Evolutionary conservation across 2,888 invertebrate genomes (phyloP), one percentile per base, ranked within the genome.

Genomic region (Acleris laterana): DNA sequence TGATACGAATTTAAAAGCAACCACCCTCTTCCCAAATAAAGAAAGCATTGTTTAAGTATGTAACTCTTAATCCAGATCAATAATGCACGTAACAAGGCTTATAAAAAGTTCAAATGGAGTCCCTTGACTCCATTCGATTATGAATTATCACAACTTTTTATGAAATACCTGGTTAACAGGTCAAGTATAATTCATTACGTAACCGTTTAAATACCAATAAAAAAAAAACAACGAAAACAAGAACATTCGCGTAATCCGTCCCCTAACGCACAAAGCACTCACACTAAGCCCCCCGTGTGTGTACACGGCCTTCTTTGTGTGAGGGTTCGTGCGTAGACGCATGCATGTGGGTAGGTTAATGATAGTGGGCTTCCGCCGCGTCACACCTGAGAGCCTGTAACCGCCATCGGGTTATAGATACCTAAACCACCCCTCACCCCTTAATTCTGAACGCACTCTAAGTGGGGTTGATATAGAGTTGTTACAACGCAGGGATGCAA

Each of bases 351-450:
- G 92, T 88, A 86, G 85, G 88, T 84, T 93, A 93, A 93, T 93
- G 93, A 92, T 89, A 88, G 92, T 81, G 85, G 79, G 92, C 86
- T 92, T 93, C 93, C 93, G 93, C 78, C 84, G 83, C 93, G 93
- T 93, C 93, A 93, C 93, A 93, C 93, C 93, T 93, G 93, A 93
- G 91, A 84, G 91, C 85, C 70, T 82, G 78, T 89, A 93, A 93
- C 93, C 93, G 93, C 85, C 93, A 85, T 84, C 88, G 88, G 84
- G 85, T 83, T 87, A 87, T 88, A 84, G 89, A 87, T 89, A 88
- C 89, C 85, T 80, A 82, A 80, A 75, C 82, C 72, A 84, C 85
- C 90, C 89, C 88, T 80, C 79, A 82, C 83, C 87, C 85, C 86
- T 89, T 89, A 88, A 87, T 87, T 81, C 73, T 60, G 76, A 76